Percentiles rank a stretch among this genome's conserved stretches.
These are phyloP conservation scores for Archaeoteleia sp. DNA, from an alignment of 2,888 invertebrate genomes.

Conservation along the genomic window DNA sequence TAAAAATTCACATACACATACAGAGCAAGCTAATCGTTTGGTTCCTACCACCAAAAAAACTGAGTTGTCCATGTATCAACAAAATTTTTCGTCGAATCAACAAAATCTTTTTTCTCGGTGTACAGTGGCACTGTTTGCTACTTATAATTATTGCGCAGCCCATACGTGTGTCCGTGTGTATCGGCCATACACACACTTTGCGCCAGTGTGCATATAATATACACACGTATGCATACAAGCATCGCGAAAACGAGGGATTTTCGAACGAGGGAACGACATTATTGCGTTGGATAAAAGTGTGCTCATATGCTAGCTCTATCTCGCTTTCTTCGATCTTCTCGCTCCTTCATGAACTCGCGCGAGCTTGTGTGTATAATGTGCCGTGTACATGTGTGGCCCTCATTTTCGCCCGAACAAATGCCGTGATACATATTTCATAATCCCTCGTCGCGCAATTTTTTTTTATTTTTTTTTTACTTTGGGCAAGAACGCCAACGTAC, in stretches of 20 bases:
- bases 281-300: conserved; percentile 60
- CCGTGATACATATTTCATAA: conserved; percentile 50
- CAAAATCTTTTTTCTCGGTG: too few species aligned
- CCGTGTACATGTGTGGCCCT: conserved; percentile 41
- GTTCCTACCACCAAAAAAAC: too few species aligned
- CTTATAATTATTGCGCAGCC: conserved; percentile 41
- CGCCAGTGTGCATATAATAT: conserved; percentile 17
- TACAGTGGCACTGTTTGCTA: conserved; percentile 49
- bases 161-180: conserved; percentile 1
- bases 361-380: conserved; percentile 13
- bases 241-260: conserved; percentile 41
- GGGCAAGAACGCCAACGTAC: background rate
- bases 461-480: conserved; percentile 22
- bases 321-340: conserved; percentile 33
- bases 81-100: too few species aligned
- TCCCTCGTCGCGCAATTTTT: conserved; percentile 41
- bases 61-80: too few species aligned
- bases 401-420: conserved; percentile 49
- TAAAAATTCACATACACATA: too few species aligned
- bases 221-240: conserved; percentile 7
- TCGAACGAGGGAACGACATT: conserved; percentile 60
- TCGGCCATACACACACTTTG: conserved; percentile 1
- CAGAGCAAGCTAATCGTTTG: too few species aligned
- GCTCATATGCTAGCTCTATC: conserved; percentile 48
- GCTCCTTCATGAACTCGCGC: conserved; percentile 12